Evolutionary conservation across 2,797 vertebrate genomes (phyloP), one percentile per base, ranked within the genome.

Genomic region (Philypnodon macrostomus): DNA sequence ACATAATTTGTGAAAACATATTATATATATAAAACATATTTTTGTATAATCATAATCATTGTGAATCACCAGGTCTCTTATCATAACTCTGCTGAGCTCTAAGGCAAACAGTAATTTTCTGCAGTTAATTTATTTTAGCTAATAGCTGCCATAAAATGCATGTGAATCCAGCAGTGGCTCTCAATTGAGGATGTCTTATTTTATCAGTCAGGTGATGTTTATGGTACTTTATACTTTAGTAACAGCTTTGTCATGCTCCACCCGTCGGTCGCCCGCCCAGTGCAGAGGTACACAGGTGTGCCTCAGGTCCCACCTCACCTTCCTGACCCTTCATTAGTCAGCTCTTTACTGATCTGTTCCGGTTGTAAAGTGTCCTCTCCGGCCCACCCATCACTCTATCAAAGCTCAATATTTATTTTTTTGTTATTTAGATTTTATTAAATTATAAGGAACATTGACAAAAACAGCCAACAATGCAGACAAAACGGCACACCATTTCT

Each of bases 291-390:
- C 66, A 63, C 73, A 82, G 83, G 81, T 83, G 70, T 73, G 70
- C 73, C 69, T 34, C 33, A 50, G 75, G 79, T 70, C 60, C 63
- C 4, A 6, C 46, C 14, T 4, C 31, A 37, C 69, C 73, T 72
- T 44, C 37, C 9, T 7, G 38, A 70, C 59, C 75, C 75, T 62
- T 54, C 4, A 34, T 70, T 73, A 73, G 47, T 78, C 77, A 82
- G 21, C 45, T 59, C 46, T 50, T n/a, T n/a, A n/a, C 70, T 85
- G 62, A 67, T 83, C 66, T 87, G 67, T 81, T 79, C n/a, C 5
- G 13, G 69, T 60, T 24, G 70, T 80, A 85, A 80, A 81, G 60
- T n/a, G n/a, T n/a, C n/a, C n/a, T n/a, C n/a, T n/a, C n/a, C n/a
- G n/a, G n/a, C n/a, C n/a, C n/a, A n/a, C n/a, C n/a, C n/a, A n/a